phyloP scores from a whole-genome alignment of 1,140 invertebrate species.

The Dysdera silvatica region DNA sequence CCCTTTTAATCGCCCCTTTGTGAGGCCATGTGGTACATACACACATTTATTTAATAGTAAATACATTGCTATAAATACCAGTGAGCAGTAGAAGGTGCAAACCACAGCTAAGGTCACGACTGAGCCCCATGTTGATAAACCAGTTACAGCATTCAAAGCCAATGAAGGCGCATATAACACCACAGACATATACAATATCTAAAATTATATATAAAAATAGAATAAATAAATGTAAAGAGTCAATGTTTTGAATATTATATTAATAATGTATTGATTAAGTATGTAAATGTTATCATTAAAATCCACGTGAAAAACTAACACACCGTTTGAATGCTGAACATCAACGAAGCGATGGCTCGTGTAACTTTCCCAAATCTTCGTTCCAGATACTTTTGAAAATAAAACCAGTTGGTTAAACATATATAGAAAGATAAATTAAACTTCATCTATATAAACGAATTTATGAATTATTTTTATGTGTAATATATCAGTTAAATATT shows the following conservation, averaged over 20 bases:
- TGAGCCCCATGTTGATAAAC: slow-evolving; percentile 59
- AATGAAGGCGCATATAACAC: slow-evolving; percentile 86
- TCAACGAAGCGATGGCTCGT: slow-evolving; percentile 60
- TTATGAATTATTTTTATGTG: no score
- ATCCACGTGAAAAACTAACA: neutral
- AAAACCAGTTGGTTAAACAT: no score
- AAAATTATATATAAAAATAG: neutral
- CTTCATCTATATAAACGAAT: no score
- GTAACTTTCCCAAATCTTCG: slow-evolving; percentile 62
- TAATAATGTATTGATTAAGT: neutral
- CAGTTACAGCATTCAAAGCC: slow-evolving; percentile 77
- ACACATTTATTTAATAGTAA: no score
- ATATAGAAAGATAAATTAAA: no score
- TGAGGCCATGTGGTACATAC: no score
- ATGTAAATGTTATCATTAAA: slow-evolving; percentile 1
- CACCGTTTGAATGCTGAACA: slow-evolving; percentile 66
- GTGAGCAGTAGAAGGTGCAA: slow-evolving; percentile 64
- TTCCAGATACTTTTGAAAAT: slow-evolving; percentile 82
- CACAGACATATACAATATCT: slow-evolving; percentile 80
- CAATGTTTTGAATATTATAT: neutral
- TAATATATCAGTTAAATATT: no score
- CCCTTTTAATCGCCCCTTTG: no score
- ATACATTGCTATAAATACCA: slow-evolving; percentile 53
- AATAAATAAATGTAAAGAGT: neutral
- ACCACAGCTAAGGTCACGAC: slow-evolving; percentile 71